Evolutionary conservation across 2,113 vertebrate genomes (phyloP).

Genomic region (Tragelaphus strepsiceros): DNA sequence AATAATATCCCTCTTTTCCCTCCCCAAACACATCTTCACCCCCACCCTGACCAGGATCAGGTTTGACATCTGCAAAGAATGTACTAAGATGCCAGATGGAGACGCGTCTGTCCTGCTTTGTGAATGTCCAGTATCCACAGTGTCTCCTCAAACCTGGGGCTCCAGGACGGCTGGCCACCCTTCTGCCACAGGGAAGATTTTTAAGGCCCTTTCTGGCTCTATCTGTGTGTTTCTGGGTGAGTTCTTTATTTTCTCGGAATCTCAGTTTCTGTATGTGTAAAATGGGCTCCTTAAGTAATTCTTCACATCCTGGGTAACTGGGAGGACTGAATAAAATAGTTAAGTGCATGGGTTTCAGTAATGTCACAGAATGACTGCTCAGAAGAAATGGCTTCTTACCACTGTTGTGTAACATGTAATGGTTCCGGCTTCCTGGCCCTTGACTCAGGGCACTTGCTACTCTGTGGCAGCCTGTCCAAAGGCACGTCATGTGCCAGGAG

Average conservation of each 20-base stretch:
- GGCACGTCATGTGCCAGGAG: not conserved
- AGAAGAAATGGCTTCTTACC: not conserved
- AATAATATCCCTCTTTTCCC: not conserved
- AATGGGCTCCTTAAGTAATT: not conserved
- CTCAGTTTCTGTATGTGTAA: not conserved
- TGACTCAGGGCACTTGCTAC: not conserved
- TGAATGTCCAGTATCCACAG: rapidly evolving
- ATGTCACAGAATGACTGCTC: not conserved
- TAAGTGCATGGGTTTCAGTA: rapidly evolving
- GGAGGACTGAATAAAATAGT: not conserved
- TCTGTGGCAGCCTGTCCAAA: not conserved
- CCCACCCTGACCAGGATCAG: not conserved
- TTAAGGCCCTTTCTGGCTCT: not conserved
- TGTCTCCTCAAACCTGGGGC: not conserved
- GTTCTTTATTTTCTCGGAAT: not conserved
- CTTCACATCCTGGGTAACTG: not conserved
- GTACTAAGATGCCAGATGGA: not conserved
- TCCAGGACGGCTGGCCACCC: rapidly evolving
- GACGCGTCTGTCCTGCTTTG: rapidly evolving
- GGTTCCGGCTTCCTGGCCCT: not conserved
- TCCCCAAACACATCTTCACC: not conserved
- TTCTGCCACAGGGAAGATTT: not conserved
- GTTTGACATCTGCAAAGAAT: not conserved
- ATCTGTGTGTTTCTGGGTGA: not conserved
- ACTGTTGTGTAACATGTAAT: not conserved